Conservation (phyloP, 2,888 invertebrate genomes). For the Leptopterna dolabrata region DNA sequence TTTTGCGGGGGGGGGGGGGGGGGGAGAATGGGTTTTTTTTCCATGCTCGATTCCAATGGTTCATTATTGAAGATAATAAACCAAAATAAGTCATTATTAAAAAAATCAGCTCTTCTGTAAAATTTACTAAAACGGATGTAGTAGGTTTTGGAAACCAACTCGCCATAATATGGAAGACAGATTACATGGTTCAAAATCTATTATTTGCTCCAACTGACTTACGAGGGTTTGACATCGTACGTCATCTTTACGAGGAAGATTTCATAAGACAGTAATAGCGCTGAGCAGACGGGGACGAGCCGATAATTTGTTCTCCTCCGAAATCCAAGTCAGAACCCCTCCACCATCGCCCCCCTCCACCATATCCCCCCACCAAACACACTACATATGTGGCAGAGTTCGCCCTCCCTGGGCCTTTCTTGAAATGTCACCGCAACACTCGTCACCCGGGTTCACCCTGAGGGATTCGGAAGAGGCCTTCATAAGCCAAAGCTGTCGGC, state of each 20-base stretch:
- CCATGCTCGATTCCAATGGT: no score
- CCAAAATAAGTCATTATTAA: no score
- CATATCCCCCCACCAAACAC: background rate
- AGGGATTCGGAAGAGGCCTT: background rate
- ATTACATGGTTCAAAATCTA: no score
- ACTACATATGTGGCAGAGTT: no score
- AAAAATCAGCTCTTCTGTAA: no score
- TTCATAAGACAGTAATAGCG: background rate
- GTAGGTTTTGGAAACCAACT: no score
- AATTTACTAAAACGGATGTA: no score
- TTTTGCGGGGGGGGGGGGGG: no score
- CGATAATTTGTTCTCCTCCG: background rate
- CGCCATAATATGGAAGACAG: no score
- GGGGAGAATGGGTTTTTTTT: no score
- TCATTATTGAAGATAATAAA: no score
- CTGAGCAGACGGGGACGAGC: background rate
- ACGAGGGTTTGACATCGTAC: background rate
- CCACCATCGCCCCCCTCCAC: background rate
- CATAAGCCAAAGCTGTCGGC: background rate
- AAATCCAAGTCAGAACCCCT: background rate
- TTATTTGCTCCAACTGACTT: background rate
- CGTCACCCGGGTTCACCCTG: background rate
- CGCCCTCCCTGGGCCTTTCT: background rate
- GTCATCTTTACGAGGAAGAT: background rate
- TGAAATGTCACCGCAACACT: background rate